Evolutionary conservation across 2,113 vertebrate species (phyloP), one percentile per base, ranked within the genome.

Genomic region (Okapia johnstoni): DNA sequence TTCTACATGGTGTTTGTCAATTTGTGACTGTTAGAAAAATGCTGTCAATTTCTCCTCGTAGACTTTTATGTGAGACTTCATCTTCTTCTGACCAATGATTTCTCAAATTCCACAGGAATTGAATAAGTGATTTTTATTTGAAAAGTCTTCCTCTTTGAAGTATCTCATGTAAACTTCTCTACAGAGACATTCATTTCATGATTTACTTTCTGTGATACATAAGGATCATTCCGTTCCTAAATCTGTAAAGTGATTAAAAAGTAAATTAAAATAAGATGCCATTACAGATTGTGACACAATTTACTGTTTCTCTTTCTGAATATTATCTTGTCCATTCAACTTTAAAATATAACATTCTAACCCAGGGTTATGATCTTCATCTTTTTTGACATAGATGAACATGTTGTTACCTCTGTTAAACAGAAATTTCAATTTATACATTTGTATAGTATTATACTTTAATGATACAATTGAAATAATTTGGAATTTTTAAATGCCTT

Each of bases 341-440:
- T 97, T 84, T 95, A 94, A 93, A 80, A 84, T 61, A 28, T 48
- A 80, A 76, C 13, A 80, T 76, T 96, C 97, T 95, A 21, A 17
- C 43, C 15, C 7, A 76, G 21, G 57, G 13, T 55, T 86, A 86
- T 87, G 21, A 50, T 87, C 54, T 84, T 76, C 33, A 92, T 73
- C 23, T 43, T 85, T 46, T 85, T 70, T 94, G 43, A 85, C 80
- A 46, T 7, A 91, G 76, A 86, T 55, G 88, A 93, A 54, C 55
- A 79, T 77, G 13, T 80, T 73, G 70, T 36, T 91, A 90, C 15
- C 16, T n/a, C 3, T 70, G 26, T 48, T 93, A 28, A 52, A 40
- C 5, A 97, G 15, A 76, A 87, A 88, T 93, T 63, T 57, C 50
- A 92, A 30, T 66, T 57, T 89, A 28, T 79, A 23, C 46, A 57